Evolutionary conservation across 2,888 invertebrate genomes (phyloP), one percentile per base, ranked within the genome.

Genomic region (Colostygia pectinataria): DNA sequence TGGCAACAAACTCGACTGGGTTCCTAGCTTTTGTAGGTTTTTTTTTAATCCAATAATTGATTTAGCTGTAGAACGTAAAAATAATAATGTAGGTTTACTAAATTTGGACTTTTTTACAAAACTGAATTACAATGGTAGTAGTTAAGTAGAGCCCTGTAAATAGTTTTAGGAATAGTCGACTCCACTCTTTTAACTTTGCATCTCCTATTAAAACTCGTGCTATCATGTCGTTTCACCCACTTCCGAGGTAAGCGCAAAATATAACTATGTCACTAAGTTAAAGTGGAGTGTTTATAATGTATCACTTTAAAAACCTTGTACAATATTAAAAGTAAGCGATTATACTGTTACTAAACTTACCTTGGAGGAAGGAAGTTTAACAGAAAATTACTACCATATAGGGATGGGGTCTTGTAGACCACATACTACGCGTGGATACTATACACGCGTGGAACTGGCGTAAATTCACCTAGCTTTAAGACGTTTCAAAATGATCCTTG

Each of bases 251-350:
- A 56, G 56, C 56, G 49, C 44, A 39, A 54, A 51, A 53, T 51
- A 42, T 55, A 61, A 61, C 59, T 61, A 57, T 61, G 61, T 61
- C 59, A 54, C 61, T 57, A 52, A 57, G 55, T 57, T 54, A 45
- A 61, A 59, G 57, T 57, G 48, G 53, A 50, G 38, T 61, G 50
- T 57, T 56, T 57, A 59, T 59, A 57, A 61, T 61, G 55, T 59
- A 55, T 54, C 52, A 48, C 58, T 58, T 59, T 59, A 55, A 59
- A 59, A 57, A 57, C 55, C 38, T 31, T 41, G 45, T 59, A 25
- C 54, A 59, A 56, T 59, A 54, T 39, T 59, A 38, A 59, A 53
- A 50, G 45, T 48, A 27, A 33, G 39, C 40, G 31, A 44, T 55
- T 53, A 37, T 24, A 18, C 33, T 32, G 40, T 42, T 38, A 45